These are phyloP conservation scores for Pygmarrhopalites habei DNA, from an alignment of 1,140 invertebrate species.

Conservation along the genomic window DNA sequence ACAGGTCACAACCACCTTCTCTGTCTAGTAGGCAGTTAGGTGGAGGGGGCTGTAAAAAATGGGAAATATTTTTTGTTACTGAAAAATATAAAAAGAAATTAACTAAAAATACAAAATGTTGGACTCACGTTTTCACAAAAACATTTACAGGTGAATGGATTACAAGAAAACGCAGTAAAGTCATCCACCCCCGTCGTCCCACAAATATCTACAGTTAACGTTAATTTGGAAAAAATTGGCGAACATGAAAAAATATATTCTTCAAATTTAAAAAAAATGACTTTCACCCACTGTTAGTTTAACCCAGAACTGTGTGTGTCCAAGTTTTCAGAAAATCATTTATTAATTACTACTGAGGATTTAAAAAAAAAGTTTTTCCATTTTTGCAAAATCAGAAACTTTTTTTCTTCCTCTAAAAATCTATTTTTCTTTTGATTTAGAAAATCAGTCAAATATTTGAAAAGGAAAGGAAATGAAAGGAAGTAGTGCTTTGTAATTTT, in stretches of 20 bases:
- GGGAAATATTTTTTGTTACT: not conserved
- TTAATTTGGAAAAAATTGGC: not conserved
- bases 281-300: too few relatives aligned
- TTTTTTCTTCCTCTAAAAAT: too few relatives aligned
- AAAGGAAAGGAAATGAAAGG: too few relatives aligned
- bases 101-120: not conserved
- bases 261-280: too few relatives aligned
- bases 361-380: too few relatives aligned
- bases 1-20: not conserved
- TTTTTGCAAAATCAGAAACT: too few relatives aligned
- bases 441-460: too few relatives aligned
- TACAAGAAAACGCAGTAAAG: not conserved
- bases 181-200: slow-evolving; percentile 3
- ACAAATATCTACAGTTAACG: not conserved
- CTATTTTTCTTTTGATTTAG: too few relatives aligned
- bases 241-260: too few relatives aligned
- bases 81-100: not conserved
- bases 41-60: slow-evolving; percentile 1
- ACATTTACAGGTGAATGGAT: slow-evolving; percentile 8
- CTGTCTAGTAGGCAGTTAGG: slow-evolving; percentile 1
- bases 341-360: too few relatives aligned
- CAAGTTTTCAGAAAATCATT: too few relatives aligned
- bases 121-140: slow-evolving; percentile 4
- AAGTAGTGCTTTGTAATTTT: too few relatives aligned
- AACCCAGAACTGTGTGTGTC: not conserved